Base-by-base conservation (phyloP, 2,888 invertebrate species). In the Thyatira batis region DNA sequence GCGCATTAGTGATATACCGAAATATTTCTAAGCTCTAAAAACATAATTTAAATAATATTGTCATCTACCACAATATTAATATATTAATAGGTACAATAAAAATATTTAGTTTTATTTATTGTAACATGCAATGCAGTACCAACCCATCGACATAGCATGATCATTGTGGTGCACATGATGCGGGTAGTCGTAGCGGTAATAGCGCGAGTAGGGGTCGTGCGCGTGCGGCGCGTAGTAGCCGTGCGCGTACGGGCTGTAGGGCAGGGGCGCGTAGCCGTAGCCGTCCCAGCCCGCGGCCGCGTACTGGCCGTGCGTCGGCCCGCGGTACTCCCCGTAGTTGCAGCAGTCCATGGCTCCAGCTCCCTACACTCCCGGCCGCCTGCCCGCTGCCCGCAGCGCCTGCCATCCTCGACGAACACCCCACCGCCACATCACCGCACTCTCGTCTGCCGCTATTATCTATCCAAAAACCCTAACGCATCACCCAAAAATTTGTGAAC, bases 321-420 rank as follows among this genome's bases (percentile, higher is more conserved):
- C 85, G 76, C 90, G 89, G 80, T 86, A 89, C 84, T 89, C 89
- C 76, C 85, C 84, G 89, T 90, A 92, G 80, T 90, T 89, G 85
- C 91, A 92, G 85, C 92, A 92, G 76, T 92, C 92, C 92, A 92
- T 92, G 66, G 69, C 73, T 53, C 71, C 71, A 58, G 66, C 71
- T 66, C 74, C 69, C 84, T 84, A 89, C 82, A 87, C 82, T 68
- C 82, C 83, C 67, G 73, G 73, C 80, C 72, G 74, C 80, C 81
- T 79, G 68, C 73, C 61, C 60, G 67, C 57, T 63, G 67, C 65
- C 53, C 63, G 60, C 63, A 62, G 69, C 76, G 70, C 63, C 81
- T 39, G 33, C 33, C 84, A 80, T 79, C 75, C 80, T 77, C 78
- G 78, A 75, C 71, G 72, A 78, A 68, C 73, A 71, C 65, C 78